Evolutionary conservation across 2,113 vertebrate genomes (phyloP), one percentile per base, ranked within the genome.

Genomic region (Psophia crepitans): DNA sequence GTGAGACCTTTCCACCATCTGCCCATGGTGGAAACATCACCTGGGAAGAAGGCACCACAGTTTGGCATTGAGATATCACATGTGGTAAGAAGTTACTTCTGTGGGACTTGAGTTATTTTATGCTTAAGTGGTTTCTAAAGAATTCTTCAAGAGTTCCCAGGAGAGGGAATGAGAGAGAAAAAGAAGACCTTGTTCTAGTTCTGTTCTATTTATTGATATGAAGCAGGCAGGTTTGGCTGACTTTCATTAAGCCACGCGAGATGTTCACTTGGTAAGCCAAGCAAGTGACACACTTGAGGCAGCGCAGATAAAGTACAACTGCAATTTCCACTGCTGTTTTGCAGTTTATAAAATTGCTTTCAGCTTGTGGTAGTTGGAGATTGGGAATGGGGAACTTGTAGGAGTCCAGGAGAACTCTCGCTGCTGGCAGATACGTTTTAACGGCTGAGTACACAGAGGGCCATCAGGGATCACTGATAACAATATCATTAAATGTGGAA

Each of bases 281-380:
- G 87, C 49, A 28, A 90, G 60, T 44, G 89, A 66, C 84, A 89
- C 48, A 5, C 82, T 58, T n/a, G 37, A 83, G 75, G 46, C 44
- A 80, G 58, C 6, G 0, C 33, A 89, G 70, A 63, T 26, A 54
- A 93, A 87, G 70, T 30, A 17, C 39, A 68, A 57, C 64, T 71
- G 60, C 64, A 65, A 13, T 43, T 51, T 51, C 64, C 48, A 35
- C 69, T 75, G 51, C 83, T 5, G 5, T 43, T 75, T 56, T 90
- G 56, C 63, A 68, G 74, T 87, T 92, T 84, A 69, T 81, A 44
- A 84, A 96, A 74, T 32, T 79, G 17, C 44, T 85, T 58, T 80
- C 51, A 81, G 75, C 76, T 18, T 35, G 39, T 68, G 73, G 56
- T 56, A 53, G 56, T 6, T 89, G 64, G 30, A 56, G 54, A 56